These are phyloP conservation scores for Pterobdella sp. DNA, from an alignment of 2,888 invertebrate species.

Conservation along the genomic window DNA sequence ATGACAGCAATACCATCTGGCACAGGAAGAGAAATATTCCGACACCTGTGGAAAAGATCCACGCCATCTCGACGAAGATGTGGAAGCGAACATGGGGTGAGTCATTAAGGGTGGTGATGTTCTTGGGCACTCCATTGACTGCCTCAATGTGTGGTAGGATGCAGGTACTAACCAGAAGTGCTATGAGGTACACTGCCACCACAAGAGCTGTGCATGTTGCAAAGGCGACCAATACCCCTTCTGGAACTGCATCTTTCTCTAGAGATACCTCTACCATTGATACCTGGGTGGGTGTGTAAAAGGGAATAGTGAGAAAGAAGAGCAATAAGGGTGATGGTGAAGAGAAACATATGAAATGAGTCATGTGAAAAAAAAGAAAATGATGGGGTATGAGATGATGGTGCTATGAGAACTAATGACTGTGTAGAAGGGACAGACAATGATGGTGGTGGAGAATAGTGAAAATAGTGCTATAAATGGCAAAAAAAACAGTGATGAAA, in stretches of 20 bases:
- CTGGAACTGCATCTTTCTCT: conserved; percentile 11
- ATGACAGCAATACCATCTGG: conserved; percentile 30
- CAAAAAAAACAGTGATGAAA: no score
- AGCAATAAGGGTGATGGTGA: background rate
- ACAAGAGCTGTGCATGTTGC: conserved; percentile 30
- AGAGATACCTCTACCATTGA: conserved; percentile 30
- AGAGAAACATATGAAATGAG: background rate
- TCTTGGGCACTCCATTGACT: background rate
- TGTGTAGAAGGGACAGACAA: no score
- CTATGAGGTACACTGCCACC: conserved; percentile 28
- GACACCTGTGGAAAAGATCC: conserved; percentile 31
- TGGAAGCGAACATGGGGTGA: conserved; percentile 27
- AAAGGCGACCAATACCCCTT: conserved; percentile 22
- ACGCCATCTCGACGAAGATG: conserved; percentile 28
- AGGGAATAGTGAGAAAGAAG: background rate
- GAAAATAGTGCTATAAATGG: no score
- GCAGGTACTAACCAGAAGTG: conserved; percentile 30
- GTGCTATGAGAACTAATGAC: no score
- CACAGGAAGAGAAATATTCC: conserved; percentile 29
- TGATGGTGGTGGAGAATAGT: no score
- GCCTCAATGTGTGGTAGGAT: conserved; percentile 31
- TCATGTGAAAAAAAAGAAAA: no score
- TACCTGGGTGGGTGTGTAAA: conserved; percentile 12
- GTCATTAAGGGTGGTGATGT: background rate
- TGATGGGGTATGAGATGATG: no score